Base-by-base conservation (phyloP, 2,888 invertebrate genomes). In the Aplocera efformata region DNA sequence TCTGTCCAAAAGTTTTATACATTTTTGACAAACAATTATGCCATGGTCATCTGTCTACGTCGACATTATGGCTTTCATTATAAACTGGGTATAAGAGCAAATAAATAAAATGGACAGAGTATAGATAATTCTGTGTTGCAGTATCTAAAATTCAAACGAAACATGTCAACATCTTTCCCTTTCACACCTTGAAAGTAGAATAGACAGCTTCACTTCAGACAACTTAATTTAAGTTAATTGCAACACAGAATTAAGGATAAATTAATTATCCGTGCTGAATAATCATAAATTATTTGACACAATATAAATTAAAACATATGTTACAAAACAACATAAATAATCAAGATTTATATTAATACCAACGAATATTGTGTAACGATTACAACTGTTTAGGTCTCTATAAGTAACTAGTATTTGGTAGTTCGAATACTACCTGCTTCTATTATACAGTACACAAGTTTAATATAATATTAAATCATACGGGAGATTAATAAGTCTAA, bases 281-380 rank as follows among this genome's bases (percentile, higher is more conserved):
- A 6, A 17, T 6, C 4, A n/a, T 11, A 7, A 23, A 26, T 25
- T 31, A 8, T 29, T 36, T 33, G 47, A 50, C 22, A 44, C 52
- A 39, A 40, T 46, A 58, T 55, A 51, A 48, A 54, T 53, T 48
- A 58, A 47, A 56, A 52, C 53, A 53, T 53, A 54, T 30, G 38
- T 53, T 55, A 60, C 28, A 55, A 60, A 59, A 53, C 52, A 56
- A 58, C 56, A 59, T 58, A 59, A 54, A 59, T 59, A 54, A 58
- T 40, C 41, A 61, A 54, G 42, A 36, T 38, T 27, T 41, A 37
- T 34, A 48, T 28, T 34, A 42, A 43, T 42, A 50, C 45, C 36
- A 50, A 52, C 35, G 36, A 49, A 48, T n/a, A 52, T 48, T 47
- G 41, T 47, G 40, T 47, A 45, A 47, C 34, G 28, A 41, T 36